These are phyloP conservation scores for Athripsodes cinereus DNA, from an alignment of 2,888 invertebrate species.

Conservation along the genomic window DNA sequence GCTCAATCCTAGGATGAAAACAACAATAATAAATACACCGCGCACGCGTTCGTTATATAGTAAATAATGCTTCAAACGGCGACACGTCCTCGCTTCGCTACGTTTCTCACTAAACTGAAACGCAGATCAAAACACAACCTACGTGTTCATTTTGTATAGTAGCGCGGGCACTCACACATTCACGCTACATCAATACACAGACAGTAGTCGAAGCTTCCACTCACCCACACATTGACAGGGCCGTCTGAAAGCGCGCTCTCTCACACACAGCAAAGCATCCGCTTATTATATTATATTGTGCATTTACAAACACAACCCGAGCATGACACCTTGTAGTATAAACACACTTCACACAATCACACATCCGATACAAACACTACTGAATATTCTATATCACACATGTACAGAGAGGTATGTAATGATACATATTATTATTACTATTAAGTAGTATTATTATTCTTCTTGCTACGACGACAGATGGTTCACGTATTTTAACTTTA, in stretches of 20 bases:
- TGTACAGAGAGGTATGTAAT: too few relatives aligned
- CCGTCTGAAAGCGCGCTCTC: not conserved
- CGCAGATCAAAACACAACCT: slow-evolving; percentile 13
- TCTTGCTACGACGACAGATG: too few relatives aligned
- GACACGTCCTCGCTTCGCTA: not conserved
- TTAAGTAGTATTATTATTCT: too few relatives aligned
- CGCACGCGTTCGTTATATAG: slow-evolving; percentile 8
- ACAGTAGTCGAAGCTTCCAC: not conserved
- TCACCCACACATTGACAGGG: not conserved
- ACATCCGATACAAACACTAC: not conserved
- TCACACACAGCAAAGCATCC: not conserved
- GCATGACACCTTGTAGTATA: slow-evolving; percentile 10
- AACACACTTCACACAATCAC: not conserved
- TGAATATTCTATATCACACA: too few relatives aligned
- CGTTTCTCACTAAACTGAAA: slow-evolving; percentile 16
- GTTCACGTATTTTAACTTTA: too few relatives aligned
- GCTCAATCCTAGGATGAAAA: slow-evolving; percentile 16
- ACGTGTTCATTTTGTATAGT: slow-evolving; percentile 6
- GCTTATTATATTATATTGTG: slow-evolving; percentile 1
- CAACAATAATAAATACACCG: slow-evolving; percentile 13
- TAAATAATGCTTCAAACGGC: not conserved
- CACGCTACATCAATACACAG: not conserved
- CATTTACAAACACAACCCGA: slow-evolving; percentile 15
- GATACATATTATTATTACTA: too few relatives aligned
- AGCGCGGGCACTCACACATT: not conserved